Evolutionary conservation across 2,113 vertebrate genomes (phyloP), one percentile per base, ranked within the genome.

Genomic region (Macaca mulatta): DNA sequence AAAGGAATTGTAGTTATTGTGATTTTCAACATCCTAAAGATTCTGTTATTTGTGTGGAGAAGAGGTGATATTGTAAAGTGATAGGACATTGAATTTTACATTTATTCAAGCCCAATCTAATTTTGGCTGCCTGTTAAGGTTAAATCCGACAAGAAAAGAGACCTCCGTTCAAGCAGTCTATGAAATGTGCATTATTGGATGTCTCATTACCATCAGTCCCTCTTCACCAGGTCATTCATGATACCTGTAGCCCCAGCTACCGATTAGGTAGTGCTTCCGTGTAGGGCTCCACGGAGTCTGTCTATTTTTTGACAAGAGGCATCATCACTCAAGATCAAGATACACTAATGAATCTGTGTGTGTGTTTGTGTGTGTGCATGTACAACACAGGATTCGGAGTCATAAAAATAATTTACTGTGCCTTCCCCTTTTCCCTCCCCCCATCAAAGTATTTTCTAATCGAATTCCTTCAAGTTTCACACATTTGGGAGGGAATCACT

Each of bases 21-120:
- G 35, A 40, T 82, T 88, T 88, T 90, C 69, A 77, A 48, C 32
- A 82, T 77, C 20, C 7, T 75, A 48, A 67, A 96, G n/a, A 75
- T 18, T 40, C 12, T 0, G 8, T 70, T 59, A 20, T 69, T 75
- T 94, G 72, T 48, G 40, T 23, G 75, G 32, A 91, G 38, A 80
- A 64, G 25, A 92, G 38, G 81, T 30, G 43, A 82, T 23, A 2
- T 9, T 88, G 18, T 30, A 52, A 77, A n/a, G 52, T 64, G 32
- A 85, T 45, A 38, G 6, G 16, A 3, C 50, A 35, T 1, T 1
- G n/a, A 3, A 70, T 61, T 94, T 80, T 45, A 74, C 52, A 57
- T 91, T 75, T 67, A 90, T 74, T 72, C 7, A 25, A 23, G 17
- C 30, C 18, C 43, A 86, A 48, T 5, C 4, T 69, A 12, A 35